phyloP scores from a whole-genome alignment of 2,113 vertebrate species.

The Halichoerus grypus region DNA sequence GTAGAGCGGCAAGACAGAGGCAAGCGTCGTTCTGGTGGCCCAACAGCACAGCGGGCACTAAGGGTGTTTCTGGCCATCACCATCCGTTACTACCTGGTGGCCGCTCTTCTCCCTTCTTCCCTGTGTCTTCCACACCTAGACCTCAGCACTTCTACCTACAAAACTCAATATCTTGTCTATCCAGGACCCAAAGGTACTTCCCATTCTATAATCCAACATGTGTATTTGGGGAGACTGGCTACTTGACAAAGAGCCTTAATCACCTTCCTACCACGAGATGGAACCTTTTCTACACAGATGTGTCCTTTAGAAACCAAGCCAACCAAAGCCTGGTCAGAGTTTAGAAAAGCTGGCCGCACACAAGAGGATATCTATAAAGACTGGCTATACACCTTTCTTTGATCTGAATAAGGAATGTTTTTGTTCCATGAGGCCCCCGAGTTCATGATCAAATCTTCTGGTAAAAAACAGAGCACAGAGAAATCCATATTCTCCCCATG shows the following conservation, averaged over 20 bases:
- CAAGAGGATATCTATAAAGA: not conserved
- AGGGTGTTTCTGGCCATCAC: rapidly evolving
- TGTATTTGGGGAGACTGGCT: not conserved
- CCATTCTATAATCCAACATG: rapidly evolving
- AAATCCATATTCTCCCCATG: rapidly evolving
- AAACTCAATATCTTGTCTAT: rapidly evolving
- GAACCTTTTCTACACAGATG: not conserved
- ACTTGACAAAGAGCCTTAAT: not conserved
- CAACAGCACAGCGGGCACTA: rapidly evolving
- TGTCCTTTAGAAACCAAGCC: not conserved
- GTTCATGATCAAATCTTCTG: not conserved
- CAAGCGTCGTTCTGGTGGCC: rapidly evolving
- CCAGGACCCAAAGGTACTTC: rapidly evolving
- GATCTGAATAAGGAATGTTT: not conserved
- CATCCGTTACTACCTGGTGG: rapidly evolving
- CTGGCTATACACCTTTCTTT: rapidly evolving
- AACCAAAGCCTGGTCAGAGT: not conserved
- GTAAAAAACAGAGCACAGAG: not conserved
- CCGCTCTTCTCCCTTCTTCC: too few relatives aligned
- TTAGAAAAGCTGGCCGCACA: not conserved
- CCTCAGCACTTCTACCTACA: rapidly evolving
- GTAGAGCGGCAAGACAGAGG: too few relatives aligned
- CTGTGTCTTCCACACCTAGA: rapidly evolving
- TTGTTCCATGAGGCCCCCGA: not conserved
- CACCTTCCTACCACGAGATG: not conserved